phyloP scores from a whole-genome alignment of 2,888 invertebrate species.

The Tipula unca region DNA sequence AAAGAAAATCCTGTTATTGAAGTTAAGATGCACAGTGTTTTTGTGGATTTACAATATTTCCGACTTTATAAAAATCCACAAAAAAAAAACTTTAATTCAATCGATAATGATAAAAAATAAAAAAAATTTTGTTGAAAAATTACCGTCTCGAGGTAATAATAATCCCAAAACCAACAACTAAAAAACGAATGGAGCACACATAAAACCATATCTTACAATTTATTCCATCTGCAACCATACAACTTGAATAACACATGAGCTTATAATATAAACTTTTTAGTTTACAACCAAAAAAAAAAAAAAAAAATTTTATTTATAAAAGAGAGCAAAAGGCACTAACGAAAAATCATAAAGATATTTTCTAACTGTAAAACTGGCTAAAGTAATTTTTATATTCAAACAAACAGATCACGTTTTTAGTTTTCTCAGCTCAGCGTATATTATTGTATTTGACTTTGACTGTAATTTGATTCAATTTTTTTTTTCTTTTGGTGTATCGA shows the following conservation, averaged over 20 bases:
- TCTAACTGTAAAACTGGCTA: not conserved
- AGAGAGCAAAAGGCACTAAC: not conserved
- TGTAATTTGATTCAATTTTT: constrained; percentile 15
- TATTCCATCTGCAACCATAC: constrained; percentile 19
- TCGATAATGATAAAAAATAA: not conserved
- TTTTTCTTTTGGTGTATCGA: not conserved
- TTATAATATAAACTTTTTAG: constrained; percentile 1
- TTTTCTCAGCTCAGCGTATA: not conserved
- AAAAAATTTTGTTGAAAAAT: not conserved
- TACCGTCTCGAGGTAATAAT: constrained; percentile 17
- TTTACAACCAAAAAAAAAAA: not conserved
- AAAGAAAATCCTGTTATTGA: constrained; percentile 9
- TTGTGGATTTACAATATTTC: not conserved
- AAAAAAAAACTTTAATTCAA: not conserved
- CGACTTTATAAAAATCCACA: not conserved
- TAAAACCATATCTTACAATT: constrained; percentile 15
- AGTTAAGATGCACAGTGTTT: not conserved
- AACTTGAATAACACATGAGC: constrained; percentile 18
- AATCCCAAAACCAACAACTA: not conserved
- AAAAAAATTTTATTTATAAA: not conserved
- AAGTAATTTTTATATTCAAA: not conserved
- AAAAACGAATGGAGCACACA: not conserved
- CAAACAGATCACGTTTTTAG: constrained; percentile 14
- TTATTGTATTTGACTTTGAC: constrained; percentile 15
- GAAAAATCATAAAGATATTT: constrained; percentile 8